Evolutionary conservation across 2,888 invertebrate genomes (phyloP).

Genomic region (Doris montereyensis): DNA sequence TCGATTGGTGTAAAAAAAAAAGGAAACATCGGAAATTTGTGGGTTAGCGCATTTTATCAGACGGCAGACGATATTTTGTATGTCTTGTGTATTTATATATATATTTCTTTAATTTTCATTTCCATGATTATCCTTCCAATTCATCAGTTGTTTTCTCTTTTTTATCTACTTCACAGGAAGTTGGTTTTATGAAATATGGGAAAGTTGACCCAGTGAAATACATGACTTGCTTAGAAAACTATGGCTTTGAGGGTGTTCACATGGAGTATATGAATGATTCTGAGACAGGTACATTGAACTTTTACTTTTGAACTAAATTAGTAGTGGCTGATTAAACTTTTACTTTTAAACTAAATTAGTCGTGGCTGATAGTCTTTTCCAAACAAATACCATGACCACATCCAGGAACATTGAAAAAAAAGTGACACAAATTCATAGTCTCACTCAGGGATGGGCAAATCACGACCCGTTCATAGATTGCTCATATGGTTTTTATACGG

Average conservation of each 20-base stretch:
- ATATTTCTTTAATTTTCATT: not conserved
- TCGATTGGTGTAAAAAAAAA: too few species aligned
- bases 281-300: conserved; percentile 10
- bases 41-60: too few species aligned
- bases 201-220: conserved; percentile 56
- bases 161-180: conserved; percentile 4
- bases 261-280: conserved; percentile 44
- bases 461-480: too few species aligned
- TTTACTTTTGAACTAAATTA: not conserved
- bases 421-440: too few species aligned
- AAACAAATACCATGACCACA: too few species aligned
- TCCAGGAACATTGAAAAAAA: too few species aligned
- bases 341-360: not conserved
- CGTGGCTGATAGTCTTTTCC: not conserved
- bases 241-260: conserved; percentile 58
- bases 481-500: too few species aligned
- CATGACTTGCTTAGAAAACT: conserved; percentile 54
- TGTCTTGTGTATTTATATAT: not conserved
- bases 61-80: too few species aligned
- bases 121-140: not conserved
- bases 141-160: not conserved
- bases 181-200: conserved; percentile 51
- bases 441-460: too few species aligned
- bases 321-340: not conserved
- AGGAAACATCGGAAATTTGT: too few species aligned